These are phyloP conservation scores for Acyrthosiphon pisum DNA, from an alignment of 1,140 invertebrate species.

Conservation along the genomic window DNA sequence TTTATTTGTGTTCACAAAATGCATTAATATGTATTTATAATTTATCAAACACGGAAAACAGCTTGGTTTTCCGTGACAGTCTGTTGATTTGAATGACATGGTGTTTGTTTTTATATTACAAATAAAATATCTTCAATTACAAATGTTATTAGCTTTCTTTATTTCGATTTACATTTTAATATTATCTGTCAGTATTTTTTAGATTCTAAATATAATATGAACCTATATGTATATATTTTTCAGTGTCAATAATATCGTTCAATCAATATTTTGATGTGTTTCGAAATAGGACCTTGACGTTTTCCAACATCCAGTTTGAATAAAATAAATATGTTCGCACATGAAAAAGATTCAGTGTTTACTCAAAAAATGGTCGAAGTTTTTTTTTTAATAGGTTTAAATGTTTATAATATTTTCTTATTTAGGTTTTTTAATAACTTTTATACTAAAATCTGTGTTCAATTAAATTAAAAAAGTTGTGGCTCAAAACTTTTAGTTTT, in stretches of 20 bases:
- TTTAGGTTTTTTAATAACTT: neutral
- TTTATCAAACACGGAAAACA: neutral
- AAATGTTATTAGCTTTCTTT: neutral
- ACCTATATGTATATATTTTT: neutral
- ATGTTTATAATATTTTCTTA: neutral
- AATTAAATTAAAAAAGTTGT: slow-evolving; percentile 19
- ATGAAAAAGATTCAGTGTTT: neutral
- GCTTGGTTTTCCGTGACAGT: too few species aligned
- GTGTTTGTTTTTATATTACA: neutral
- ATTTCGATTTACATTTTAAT: neutral
- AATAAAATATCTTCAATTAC: neutral
- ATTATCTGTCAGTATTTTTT: neutral
- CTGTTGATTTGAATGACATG: neutral
- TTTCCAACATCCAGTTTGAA: neutral
- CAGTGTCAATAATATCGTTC: neutral
- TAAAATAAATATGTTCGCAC: neutral
- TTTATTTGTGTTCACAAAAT: neutral
- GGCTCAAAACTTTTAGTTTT: neutral
- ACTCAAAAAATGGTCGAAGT: neutral
- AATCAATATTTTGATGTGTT: neutral
- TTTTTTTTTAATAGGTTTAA: neutral
- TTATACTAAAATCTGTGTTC: slow-evolving; percentile 5
- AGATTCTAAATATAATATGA: neutral
- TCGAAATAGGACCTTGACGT: neutral
- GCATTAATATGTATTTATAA: neutral